Evolutionary conservation across 2,888 invertebrate species (phyloP).

Genomic region (Himalopsyche japonica): DNA sequence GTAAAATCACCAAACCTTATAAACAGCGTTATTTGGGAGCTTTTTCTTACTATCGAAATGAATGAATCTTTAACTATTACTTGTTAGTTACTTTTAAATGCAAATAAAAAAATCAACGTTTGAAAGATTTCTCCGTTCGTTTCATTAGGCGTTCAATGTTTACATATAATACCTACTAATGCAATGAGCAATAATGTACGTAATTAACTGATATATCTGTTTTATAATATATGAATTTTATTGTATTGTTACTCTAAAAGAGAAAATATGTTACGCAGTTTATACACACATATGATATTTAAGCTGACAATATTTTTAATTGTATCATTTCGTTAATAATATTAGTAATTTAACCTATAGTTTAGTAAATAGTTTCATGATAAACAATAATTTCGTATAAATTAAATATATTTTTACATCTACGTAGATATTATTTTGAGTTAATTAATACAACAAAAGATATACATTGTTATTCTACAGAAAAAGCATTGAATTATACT

Average conservation of each 20-base stretch:
- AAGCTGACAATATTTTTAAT: not conserved
- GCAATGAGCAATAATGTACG: not conserved
- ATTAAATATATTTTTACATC: too few relatives aligned
- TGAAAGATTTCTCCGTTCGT: not conserved
- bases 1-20: too few relatives aligned
- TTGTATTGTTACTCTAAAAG: not conserved
- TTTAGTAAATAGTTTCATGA: too few relatives aligned
- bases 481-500: too few relatives aligned
- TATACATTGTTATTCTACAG: too few relatives aligned
- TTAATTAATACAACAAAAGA: too few relatives aligned
- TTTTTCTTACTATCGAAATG: too few relatives aligned
- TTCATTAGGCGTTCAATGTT: not conserved
- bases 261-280: not conserved
- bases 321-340: not conserved
- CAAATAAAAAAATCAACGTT: not conserved
- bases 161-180: not conserved
- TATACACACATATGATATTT: not conserved
- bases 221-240: not conserved
- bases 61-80: too few relatives aligned
- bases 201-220: not conserved
- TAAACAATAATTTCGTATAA: too few relatives aligned
- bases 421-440: too few relatives aligned
- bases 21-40: too few relatives aligned
- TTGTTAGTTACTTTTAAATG: too few relatives aligned
- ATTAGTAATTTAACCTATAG: not conserved